Base-by-base conservation (phyloP, 2,113 vertebrate genomes). In the Petrocephalus zakoni region DNA sequence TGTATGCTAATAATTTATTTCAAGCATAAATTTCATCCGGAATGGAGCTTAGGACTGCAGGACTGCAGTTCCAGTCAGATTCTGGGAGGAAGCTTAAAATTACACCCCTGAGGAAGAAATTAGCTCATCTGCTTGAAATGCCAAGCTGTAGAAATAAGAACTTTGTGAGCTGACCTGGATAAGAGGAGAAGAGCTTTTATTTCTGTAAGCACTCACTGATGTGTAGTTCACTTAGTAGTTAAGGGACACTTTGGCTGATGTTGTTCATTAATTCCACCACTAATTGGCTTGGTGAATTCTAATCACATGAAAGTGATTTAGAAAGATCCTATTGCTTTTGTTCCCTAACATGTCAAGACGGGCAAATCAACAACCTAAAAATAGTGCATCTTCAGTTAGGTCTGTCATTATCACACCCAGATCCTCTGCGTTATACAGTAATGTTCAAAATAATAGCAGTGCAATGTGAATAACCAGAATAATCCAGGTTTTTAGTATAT, bases 1-100 rank as follows among this genome's bases (percentile, higher is more conserved):
- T 46, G 11, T 7, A 37, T 19, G 34, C 75, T 19, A 81, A 81
- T 81, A 21, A 81, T 81, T 81, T 81, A 81, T 78, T 47, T 82
- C 78, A n/a, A 49, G 46, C 78, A 82, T 82, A 82, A 82, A 82
- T 82, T 49, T 5, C 19, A 10, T n/a, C 46, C 0, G 21, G n/a
- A 42, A 83, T 49, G 17, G 46, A 46, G 17, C 81, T 83, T 83
- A 83, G 2, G 81, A 49, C 81, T 83, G 46, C 46, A 83, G 2
- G 81, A 49, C 81, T 83, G 46, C 46, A 47, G 19, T 83, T 83
- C 46, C 81, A 49, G 21, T 83, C 21, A 83, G 19, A 83, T 49
- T 42, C 81, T 49, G 81, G 81, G 81, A n/a, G 46, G 81, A 49
- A 13, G 46, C 37, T 83, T 83, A 83, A 83, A 47, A 83, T 83